phyloP scores from a whole-genome alignment of 1,140 invertebrate genomes.

The Eumaeus atala region DNA sequence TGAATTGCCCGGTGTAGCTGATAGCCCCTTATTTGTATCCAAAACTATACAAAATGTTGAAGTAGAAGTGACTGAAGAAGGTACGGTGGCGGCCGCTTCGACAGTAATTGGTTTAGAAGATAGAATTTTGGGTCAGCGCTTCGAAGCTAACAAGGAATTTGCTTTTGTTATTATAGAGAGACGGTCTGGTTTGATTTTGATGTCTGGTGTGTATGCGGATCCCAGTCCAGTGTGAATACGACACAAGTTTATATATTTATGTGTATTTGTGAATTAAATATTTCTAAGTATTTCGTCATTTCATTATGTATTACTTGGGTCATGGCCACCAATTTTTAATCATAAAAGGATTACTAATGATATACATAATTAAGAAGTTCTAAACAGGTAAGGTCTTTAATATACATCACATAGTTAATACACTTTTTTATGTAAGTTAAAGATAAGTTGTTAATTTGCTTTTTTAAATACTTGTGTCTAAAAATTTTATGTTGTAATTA shows the following conservation, averaged over 20 bases:
- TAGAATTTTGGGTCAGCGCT: constrained; percentile 61
- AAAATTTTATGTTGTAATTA: no score
- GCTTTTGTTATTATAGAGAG: constrained; percentile 69
- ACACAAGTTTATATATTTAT: background rate
- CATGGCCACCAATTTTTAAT: no score
- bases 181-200: constrained; percentile 57
- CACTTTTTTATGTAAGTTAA: no score
- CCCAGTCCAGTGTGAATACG: constrained; percentile 29
- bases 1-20: constrained; percentile 78
- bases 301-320: no score
- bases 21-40: constrained; percentile 72
- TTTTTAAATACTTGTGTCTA: no score
- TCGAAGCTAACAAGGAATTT: constrained; percentile 74
- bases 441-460: no score
- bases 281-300: no score
- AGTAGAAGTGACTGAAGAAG: constrained; percentile 84
- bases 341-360: no score
- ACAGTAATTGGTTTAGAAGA: constrained; percentile 77
- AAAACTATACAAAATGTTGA: constrained; percentile 80
- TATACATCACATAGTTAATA: no score
- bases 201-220: constrained; percentile 64
- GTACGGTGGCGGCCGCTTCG: constrained; percentile 79
- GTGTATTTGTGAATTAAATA: no score
- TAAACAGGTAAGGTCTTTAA: no score
- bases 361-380: no score